phyloP scores from a whole-genome alignment of 2,113 vertebrate species.

The Cisticola juncidis region DNA sequence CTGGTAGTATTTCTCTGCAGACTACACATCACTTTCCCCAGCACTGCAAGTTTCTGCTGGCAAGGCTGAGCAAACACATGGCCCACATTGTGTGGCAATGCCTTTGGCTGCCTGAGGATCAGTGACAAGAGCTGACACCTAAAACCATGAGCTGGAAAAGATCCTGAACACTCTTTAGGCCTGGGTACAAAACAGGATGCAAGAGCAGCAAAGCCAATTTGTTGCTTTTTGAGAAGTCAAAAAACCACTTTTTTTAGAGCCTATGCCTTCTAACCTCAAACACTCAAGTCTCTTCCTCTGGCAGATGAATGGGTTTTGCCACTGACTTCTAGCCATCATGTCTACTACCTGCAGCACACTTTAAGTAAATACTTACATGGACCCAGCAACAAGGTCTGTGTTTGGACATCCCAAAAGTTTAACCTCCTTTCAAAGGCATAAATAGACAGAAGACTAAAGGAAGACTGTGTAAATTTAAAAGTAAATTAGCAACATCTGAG shows the following conservation, averaged over 20 bases:
- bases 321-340: not conserved
- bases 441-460: not conserved
- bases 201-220: not conserved
- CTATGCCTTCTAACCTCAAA: not conserved
- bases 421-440: not conserved
- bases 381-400: not conserved
- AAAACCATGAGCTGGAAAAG: not conserved
- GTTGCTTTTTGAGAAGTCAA: not conserved
- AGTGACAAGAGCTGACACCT: not conserved
- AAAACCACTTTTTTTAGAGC: fast-evolving
- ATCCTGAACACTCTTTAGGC: not conserved
- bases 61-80: not conserved
- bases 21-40: not conserved
- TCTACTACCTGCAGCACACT: not conserved
- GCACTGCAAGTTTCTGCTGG: not conserved
- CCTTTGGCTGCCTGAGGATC: not conserved
- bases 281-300: not conserved
- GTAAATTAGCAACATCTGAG: fast-evolving
- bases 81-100: fast-evolving
- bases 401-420: not conserved
- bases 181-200: not conserved
- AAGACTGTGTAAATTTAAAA: not conserved
- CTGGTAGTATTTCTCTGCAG: not conserved
- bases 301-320: not conserved
- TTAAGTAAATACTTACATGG: fast-evolving